Percentiles rank a stretch among this genome's conserved stretches.
phyloP scores from a whole-genome alignment of 2,797 vertebrate genomes.

The Gastrophryne carolinensis region DNA sequence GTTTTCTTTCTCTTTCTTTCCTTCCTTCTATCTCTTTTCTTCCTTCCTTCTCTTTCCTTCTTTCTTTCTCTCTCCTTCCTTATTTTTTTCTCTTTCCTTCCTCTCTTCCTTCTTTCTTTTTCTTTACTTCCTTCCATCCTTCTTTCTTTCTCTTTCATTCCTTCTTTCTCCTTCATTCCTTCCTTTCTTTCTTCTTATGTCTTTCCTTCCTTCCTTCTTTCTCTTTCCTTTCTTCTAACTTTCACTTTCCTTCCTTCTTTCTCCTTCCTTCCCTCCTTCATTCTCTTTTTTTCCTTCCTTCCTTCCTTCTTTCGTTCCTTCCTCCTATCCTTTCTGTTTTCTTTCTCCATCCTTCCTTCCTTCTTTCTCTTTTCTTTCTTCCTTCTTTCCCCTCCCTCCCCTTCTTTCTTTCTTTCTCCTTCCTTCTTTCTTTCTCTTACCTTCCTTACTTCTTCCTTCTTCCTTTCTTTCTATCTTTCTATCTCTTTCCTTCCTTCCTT shows the following conservation, averaged over 20 bases:
- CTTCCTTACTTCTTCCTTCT: accelerated
- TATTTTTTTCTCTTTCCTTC: no score
- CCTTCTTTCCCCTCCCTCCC: neutral
- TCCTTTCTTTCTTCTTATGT: accelerated
- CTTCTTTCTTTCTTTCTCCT: neutral
- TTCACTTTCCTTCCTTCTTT: neutral
- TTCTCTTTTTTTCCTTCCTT: neutral
- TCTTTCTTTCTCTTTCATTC: neutral
- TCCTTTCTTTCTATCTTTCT: no score
- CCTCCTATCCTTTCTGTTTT: neutral
- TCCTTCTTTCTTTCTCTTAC: accelerated
- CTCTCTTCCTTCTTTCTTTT: no score
- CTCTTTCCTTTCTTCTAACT: neutral
- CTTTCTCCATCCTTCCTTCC: no score
- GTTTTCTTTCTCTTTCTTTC: neutral
- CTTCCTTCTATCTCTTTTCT: neutral
- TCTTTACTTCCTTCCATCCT: no score
- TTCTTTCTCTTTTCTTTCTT: neutral
- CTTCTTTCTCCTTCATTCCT: neutral
- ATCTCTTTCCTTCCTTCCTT: neutral
- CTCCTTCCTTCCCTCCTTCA: neutral
- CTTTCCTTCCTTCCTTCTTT: neutral
- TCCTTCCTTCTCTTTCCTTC: neutral
- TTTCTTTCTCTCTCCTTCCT: neutral
- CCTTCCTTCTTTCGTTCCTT: neutral